These are phyloP conservation scores for Aulostomus chinensis DNA, from an alignment of 2,797 vertebrate species.

Conservation along the genomic window DNA sequence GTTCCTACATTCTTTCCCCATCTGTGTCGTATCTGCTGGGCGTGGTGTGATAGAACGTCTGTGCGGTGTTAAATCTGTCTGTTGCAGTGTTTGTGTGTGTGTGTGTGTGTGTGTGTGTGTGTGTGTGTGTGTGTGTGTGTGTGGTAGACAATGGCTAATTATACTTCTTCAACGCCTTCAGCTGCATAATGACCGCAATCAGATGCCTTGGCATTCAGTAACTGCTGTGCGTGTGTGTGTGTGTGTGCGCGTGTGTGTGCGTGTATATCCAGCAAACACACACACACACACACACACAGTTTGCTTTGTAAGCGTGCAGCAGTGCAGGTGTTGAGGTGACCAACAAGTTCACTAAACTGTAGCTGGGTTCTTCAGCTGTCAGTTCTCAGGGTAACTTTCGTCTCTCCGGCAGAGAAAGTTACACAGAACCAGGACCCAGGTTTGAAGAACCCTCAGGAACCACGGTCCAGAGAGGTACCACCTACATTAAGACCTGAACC, in stretches of 20 bases:
- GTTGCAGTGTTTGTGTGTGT: not conserved
- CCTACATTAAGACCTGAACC: too few species aligned
- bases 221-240: not conserved
- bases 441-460: too few species aligned
- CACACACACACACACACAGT: not conserved
- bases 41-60: too few species aligned
- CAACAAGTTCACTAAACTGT: too few species aligned
- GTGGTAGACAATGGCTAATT: slow-evolving; percentile 53
- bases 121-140: not conserved
- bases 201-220: slow-evolving; percentile 24
- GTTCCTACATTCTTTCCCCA: not conserved
- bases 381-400: too few species aligned
- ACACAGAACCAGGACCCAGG: too few species aligned
- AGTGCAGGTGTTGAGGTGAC: too few species aligned
- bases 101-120: not conserved
- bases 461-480: too few species aligned
- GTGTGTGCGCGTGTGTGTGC: slow-evolving; percentile 1
- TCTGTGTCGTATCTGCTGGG: slow-evolving; percentile 3
- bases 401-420: too few species aligned
- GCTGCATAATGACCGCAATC: slow-evolving; percentile 54
- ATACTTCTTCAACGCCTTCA: slow-evolving; percentile 35
- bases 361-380: too few species aligned
- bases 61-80: not conserved
- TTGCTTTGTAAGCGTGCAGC: too few species aligned
- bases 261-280: not conserved